phyloP scores from a whole-genome alignment of 1,140 invertebrate genomes.

The Drosophila kikkawai region DNA sequence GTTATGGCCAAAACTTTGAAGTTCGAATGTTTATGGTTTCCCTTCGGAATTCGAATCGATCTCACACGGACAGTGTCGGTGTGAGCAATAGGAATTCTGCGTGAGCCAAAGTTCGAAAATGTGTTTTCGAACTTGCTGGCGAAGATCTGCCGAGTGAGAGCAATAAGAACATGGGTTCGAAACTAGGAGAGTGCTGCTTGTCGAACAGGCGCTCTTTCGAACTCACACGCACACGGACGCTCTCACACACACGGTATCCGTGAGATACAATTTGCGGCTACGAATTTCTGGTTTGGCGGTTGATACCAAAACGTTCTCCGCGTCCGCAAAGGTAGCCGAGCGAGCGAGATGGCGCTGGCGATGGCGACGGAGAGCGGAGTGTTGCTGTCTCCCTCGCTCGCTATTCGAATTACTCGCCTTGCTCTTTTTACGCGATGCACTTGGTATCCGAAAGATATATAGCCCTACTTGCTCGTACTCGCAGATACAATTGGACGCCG shows the following conservation, averaged over 20 bases:
- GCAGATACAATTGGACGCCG: slow-evolving; percentile 76
- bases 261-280: slow-evolving; percentile 64
- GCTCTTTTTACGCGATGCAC: slow-evolving; percentile 62
- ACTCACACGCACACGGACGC: slow-evolving; percentile 44
- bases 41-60: slow-evolving; percentile 30
- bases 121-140: slow-evolving; percentile 13
- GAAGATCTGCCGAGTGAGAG: slow-evolving; percentile 47
- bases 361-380: slow-evolving; percentile 20
- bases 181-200: slow-evolving; percentile 45
- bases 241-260: slow-evolving; percentile 18
- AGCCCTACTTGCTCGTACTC: slow-evolving; percentile 73
- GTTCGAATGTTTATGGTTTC: slow-evolving; percentile 38
- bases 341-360: slow-evolving; percentile 48
- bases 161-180: slow-evolving; percentile 71
- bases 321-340: slow-evolving; percentile 70
- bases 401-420: slow-evolving; percentile 47
- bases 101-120: slow-evolving; percentile 7
- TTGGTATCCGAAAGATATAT: slow-evolving; percentile 38
- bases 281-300: slow-evolving; percentile 63
- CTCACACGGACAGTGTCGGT: slow-evolving; percentile 48
- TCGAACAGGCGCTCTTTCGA: slow-evolving; percentile 72
- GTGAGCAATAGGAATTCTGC: slow-evolving; percentile 42
- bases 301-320: slow-evolving; percentile 53
- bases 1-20: slow-evolving; percentile 14
- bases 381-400: slow-evolving; percentile 57